Evolutionary conservation across 2,888 invertebrate genomes (phyloP), one percentile per base, ranked within the genome.

Genomic region (Cinara cedri): DNA sequence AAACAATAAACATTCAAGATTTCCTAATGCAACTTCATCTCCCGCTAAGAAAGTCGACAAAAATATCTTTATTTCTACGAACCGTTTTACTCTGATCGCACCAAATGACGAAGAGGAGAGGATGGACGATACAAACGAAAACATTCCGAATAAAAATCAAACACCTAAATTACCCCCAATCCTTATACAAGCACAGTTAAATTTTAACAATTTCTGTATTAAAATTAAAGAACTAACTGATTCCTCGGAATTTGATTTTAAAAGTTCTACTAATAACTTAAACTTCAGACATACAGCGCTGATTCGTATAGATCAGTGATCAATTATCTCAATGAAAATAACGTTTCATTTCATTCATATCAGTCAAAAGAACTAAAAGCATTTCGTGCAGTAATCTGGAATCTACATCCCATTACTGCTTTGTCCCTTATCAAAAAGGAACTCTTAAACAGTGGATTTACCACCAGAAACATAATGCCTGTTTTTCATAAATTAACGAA

Each of bases 381-480:
- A 1, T 65, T n/a, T 65, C 44, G 65, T 65, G 44, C n/a, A 42
- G 72, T 72, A 57, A 72, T 57, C 13, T 26, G 72, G 19, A 55
- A 44, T n/a, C 21, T 72, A 34, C 72, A 55, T 57, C 72, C 60
- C 26, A 26, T 26, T 34, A 34, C 34, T 34, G 34, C 3, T 34
- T 4, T 6, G 6, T 34, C 34, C 6, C 6, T 34, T 34, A 34
- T 34, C 34, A 34, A 34, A 34, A 6, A 34, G 34, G 34, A 34
- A 34, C 34, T 34, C 34, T 34, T 34, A 34, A 34, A 34, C 34
- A 34, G 34, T 6, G 34, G 34, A 6, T 34, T 34, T 34, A 4
- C 34, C 6, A 34, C 34, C 6, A 34, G 34, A 34, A 34, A 34
- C 6, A 34, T 34, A 34, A 34, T 34, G 34, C 34, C 34, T 34